phyloP scores from a whole-genome alignment of 2,888 invertebrate genomes.

The Trilocha varians region DNA sequence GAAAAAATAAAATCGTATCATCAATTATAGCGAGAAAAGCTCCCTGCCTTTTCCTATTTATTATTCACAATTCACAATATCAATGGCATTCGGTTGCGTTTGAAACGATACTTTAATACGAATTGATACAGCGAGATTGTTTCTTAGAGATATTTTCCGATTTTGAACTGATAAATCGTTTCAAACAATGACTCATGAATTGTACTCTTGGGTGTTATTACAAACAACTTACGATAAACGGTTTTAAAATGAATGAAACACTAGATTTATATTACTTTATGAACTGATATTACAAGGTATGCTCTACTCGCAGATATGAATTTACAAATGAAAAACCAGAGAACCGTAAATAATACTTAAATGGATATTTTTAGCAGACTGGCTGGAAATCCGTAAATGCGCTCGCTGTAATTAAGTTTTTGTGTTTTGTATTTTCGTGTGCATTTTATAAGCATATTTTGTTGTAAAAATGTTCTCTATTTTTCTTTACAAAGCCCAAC shows the following conservation, averaged over 20 bases:
- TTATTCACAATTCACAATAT: conserved; percentile 28
- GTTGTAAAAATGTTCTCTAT: not conserved
- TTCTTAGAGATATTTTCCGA: too few species aligned
- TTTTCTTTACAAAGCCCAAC: too few species aligned
- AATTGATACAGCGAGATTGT: too few species aligned
- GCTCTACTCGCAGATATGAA: too few species aligned
- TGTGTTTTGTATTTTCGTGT: not conserved
- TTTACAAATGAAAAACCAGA: not conserved
- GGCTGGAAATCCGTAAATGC: not conserved
- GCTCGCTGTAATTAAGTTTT: not conserved
- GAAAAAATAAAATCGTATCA: conserved; percentile 40
- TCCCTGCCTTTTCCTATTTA: conserved; percentile 25
- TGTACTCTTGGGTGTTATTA: too few species aligned
- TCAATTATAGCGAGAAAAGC: conserved; percentile 40
- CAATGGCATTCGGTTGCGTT: conserved; percentile 14
- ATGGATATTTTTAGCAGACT: not conserved
- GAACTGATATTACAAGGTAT: too few species aligned
- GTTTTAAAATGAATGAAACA: too few species aligned
- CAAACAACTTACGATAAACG: too few species aligned
- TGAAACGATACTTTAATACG: conserved; percentile 2
- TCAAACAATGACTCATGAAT: too few species aligned
- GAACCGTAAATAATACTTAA: not conserved
- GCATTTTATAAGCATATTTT: not conserved
- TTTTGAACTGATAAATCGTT: too few species aligned
- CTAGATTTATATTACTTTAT: too few species aligned